These are phyloP conservation scores for Dorcus hopei DNA, from an alignment of 2,888 invertebrate genomes.

Conservation along the genomic window DNA sequence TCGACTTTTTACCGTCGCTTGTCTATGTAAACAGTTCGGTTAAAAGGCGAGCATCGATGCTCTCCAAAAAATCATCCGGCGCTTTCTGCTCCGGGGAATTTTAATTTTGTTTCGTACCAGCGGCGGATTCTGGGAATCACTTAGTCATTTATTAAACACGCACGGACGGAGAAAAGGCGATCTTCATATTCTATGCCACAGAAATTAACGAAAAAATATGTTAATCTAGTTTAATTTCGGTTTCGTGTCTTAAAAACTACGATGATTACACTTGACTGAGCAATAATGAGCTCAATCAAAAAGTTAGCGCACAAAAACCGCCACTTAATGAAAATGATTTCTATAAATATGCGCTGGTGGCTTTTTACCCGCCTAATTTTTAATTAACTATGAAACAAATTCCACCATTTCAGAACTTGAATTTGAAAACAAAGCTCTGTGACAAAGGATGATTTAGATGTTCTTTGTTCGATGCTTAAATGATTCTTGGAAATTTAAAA, in stretches of 20 bases:
- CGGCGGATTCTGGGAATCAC: too few species aligned
- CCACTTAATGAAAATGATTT: slow-evolving; percentile 3
- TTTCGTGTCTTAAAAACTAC: neutral
- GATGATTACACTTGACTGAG: slow-evolving; percentile 2
- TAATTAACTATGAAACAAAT: slow-evolving; percentile 1
- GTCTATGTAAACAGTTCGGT: too few species aligned
- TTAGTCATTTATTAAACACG: neutral
- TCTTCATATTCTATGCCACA: neutral
- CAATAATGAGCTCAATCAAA: slow-evolving; percentile 7
- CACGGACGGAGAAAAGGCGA: neutral
- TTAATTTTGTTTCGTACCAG: too few species aligned
- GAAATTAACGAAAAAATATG: neutral
- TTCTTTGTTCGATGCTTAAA: too few species aligned
- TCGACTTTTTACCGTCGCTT: too few species aligned
- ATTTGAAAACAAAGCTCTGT: too few species aligned
- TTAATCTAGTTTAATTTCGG: neutral
- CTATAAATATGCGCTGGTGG: neutral
- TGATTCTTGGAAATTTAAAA: too few species aligned
- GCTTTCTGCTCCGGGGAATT: too few species aligned
- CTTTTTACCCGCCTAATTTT: neutral
- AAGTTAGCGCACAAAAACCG: neutral
- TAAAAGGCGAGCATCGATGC: too few species aligned
- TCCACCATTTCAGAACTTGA: neutral
- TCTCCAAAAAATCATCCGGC: too few species aligned
- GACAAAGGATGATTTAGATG: too few species aligned